Conservation (phyloP, 2,888 invertebrate genomes). For the Choristoneura rosaceana region DNA sequence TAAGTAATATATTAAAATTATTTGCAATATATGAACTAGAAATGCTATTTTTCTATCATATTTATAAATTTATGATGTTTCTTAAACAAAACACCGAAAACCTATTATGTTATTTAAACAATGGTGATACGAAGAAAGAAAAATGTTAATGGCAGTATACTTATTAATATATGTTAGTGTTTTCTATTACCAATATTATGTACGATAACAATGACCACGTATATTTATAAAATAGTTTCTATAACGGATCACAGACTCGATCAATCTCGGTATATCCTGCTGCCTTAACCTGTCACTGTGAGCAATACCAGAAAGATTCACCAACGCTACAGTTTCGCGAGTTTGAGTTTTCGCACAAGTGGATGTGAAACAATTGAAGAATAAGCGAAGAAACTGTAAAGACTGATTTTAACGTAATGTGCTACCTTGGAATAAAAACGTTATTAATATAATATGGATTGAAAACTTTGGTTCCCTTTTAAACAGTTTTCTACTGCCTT, state of each 20-base stretch:
- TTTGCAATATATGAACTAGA: no score
- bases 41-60: no score
- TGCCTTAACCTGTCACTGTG: constrained; percentile 10
- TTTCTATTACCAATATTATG: no score
- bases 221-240: not conserved
- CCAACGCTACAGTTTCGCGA: not conserved
- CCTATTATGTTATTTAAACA: not conserved
- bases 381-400: no score
- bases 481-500: no score
- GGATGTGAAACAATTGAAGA: not conserved
- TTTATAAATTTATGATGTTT: no score
- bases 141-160: not conserved
- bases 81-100: not conserved
- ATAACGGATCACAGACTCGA: not conserved
- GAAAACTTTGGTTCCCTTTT: no score
- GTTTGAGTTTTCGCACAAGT: not conserved
- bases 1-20: no score
- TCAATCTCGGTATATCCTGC: constrained; percentile 6
- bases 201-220: not conserved
- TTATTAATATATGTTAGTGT: no score
- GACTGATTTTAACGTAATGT: no score
- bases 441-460: no score
- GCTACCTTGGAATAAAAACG: no score
- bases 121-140: not conserved
- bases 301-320: not conserved